Evolutionary conservation across 2,113 vertebrate genomes (phyloP), one percentile per base, ranked within the genome.

Genomic region (Hylia prasina): DNA sequence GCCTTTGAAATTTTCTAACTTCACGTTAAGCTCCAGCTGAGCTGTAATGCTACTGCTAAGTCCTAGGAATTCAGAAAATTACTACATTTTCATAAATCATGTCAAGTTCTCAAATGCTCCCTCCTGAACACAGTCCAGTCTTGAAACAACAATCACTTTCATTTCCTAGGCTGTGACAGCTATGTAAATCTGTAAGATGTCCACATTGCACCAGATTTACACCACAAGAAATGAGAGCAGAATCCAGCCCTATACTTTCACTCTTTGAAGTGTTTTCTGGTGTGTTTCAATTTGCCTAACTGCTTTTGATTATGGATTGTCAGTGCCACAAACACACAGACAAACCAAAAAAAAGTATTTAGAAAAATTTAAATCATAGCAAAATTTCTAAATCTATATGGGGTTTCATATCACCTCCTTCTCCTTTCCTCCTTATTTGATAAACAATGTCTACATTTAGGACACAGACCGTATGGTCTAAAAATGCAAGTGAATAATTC

Each of bases 11-110:
- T 40, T 18, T 42, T 71, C 58, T 81, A 68, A 70, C 82, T 48
- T 79, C 64, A 57, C 0, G 0, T 44, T 78, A 70, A 83, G 58
- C 94, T 90, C 84, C 82, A 79, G 90, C 72, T 81, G 82, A 90
- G 79, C 75, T 47, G 30, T 58, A 96, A 79, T 39, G 69, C 70
- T 54, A 72, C 81, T 82, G 53, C 69, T 85, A 87, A 94, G 40
- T 75, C 87, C n/a, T 33, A 92, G n/a, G 91, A 95, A 96, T 87
- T 87, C 84, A 87, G 45, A 91, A 94, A 94, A 91, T 75, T 64
- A 94, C 86, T 85, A 66, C 19, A n/a, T 91, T 94, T 96, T 80
- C 75, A 93, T 86, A 82, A 85, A 93, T 82, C 51, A 80, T 16
- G 10, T 91, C 56, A 80, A 47, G 68, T 82, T 82, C 82, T 80